Evolutionary conservation across 2,888 invertebrate genomes (phyloP), one percentile per base, ranked within the genome.

Genomic region (Tanypteryx hageni): DNA sequence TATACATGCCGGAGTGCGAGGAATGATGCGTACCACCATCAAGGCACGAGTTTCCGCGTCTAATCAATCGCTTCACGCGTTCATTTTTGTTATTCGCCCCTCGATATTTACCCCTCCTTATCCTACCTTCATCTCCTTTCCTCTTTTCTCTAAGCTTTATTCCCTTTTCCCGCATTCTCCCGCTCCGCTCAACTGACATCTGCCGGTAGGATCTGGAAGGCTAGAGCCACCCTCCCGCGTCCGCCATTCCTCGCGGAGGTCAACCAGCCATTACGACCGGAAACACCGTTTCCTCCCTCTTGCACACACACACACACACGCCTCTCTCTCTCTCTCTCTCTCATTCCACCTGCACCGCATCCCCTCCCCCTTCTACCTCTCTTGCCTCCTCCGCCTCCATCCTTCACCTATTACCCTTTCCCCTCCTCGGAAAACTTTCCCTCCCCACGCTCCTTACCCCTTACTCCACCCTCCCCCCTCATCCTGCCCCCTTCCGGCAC

Each of bases 231-330:
- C 83, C 89, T 64, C 61, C 61, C 44, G 89, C 61, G 89, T 89
- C 89, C 76, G 76, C 64, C 89, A 89, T 64, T 89, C 89, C 89
- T 89, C 89, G 44, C 89, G 89, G 89, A 89, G 89, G 89, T 89
- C 89, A 89, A 89, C 89, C 89, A 89, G 89, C 89, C 89, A 89
- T 89, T 89, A 89, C 89, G 89, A 89, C 89, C 89, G 89, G 89
- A 89, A 89, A 89, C 89, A 68, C 89, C 89, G 89, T 27, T 89
- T 89, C 89, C 89, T 86, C 86, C 86, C 61, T 64, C 85, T 22
- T 31, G 59, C 59, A 61, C 61, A 57, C 84, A 31, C 82, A 44
- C 82, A 44, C 82, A 44, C 83, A 16, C n/a, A 22, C 76, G 10
- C 27, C 4, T 11, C 82, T 3, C 56, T 57, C 44, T 44, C 4